These are phyloP conservation scores for Amphipyra berbera DNA, from an alignment of 2,888 invertebrate species.

Conservation along the genomic window DNA sequence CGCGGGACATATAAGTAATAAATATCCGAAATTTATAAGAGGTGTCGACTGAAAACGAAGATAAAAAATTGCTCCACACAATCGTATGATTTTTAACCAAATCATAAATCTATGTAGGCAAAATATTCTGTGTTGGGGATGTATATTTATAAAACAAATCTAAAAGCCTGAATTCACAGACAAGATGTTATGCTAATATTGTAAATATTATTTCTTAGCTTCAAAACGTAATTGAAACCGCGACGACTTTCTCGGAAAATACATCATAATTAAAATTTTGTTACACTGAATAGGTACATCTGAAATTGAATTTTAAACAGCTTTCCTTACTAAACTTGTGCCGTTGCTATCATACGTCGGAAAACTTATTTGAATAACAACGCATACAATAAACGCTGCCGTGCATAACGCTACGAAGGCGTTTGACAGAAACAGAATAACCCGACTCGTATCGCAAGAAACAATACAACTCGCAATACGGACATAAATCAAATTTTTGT, in stretches of 20 bases:
- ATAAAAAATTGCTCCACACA: constrained; percentile 49
- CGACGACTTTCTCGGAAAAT: constrained; percentile 39
- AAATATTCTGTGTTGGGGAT: constrained; percentile 16
- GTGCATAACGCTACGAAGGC: constrained; percentile 69
- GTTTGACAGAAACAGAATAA: constrained; percentile 81
- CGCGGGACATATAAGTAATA: constrained; percentile 53
- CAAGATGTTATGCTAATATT: constrained; percentile 54
- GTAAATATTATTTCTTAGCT: constrained; percentile 57
- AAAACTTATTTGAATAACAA: constrained; percentile 70
- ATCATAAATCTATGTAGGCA: constrained; percentile 29
- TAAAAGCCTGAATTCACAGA: constrained; percentile 12
- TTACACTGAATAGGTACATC: constrained; percentile 34
- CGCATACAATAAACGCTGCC: constrained; percentile 64
- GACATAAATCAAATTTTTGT: constrained; percentile 82
- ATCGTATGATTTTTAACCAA: constrained; percentile 32
- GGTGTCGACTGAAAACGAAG: constrained; percentile 31
- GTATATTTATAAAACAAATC: constrained; percentile 24
- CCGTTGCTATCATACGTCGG: constrained; percentile 53
- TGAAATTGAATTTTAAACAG: constrained; percentile 53
- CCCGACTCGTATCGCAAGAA: constrained; percentile 70
- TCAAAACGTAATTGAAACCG: constrained; percentile 50
- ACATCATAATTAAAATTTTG: constrained; percentile 49
- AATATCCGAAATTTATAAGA: constrained; percentile 56
- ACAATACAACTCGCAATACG: constrained; percentile 78
- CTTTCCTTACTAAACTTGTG: constrained; percentile 44